Evolutionary conservation across 1,140 invertebrate genomes (phyloP).

Genomic region (Teleopsis dalmanni): DNA sequence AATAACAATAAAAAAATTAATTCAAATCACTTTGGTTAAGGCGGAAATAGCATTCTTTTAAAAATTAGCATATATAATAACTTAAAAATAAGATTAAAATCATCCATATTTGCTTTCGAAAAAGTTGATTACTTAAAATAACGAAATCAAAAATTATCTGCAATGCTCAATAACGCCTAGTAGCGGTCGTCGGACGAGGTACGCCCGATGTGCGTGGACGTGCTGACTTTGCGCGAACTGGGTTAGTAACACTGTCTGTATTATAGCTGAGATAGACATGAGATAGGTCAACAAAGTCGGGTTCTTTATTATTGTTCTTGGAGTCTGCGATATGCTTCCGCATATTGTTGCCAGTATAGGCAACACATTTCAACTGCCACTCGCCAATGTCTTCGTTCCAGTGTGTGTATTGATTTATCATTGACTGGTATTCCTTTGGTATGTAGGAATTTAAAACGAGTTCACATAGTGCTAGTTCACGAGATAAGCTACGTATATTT

Average conservation of each 20-base stretch:
- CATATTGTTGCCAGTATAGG: slow-evolving; percentile 99
- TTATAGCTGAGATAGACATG: slow-evolving; percentile 44
- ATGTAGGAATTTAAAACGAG: slow-evolving; percentile 82
- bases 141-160: no score
- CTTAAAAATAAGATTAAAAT: no score
- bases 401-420: slow-evolving; percentile 86
- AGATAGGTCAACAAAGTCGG: slow-evolving; percentile 39
- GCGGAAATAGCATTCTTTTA: no score
- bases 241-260: slow-evolving; percentile 35
- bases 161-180: slow-evolving; percentile 41
- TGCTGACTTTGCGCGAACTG: slow-evolving; percentile 30
- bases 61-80: no score
- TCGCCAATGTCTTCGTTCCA: slow-evolving; percentile 99
- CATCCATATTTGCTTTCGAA: no score
- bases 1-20: no score
- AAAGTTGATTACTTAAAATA: no score
- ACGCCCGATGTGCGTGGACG: slow-evolving; percentile 41
- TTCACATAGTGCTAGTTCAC: slow-evolving; percentile 88
- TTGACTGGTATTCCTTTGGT: slow-evolving; percentile 84
- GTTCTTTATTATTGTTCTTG: slow-evolving; percentile 31
- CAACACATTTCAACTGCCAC: slow-evolving; percentile 96
- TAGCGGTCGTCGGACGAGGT: slow-evolving; percentile 37
- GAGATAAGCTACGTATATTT: slow-evolving; percentile 77
- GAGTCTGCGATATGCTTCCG: slow-evolving; percentile 52
- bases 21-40: no score